These are phyloP conservation scores for Geotrypetes seraphini DNA, from an alignment of 2,797 vertebrate species.

Conservation along the genomic window DNA sequence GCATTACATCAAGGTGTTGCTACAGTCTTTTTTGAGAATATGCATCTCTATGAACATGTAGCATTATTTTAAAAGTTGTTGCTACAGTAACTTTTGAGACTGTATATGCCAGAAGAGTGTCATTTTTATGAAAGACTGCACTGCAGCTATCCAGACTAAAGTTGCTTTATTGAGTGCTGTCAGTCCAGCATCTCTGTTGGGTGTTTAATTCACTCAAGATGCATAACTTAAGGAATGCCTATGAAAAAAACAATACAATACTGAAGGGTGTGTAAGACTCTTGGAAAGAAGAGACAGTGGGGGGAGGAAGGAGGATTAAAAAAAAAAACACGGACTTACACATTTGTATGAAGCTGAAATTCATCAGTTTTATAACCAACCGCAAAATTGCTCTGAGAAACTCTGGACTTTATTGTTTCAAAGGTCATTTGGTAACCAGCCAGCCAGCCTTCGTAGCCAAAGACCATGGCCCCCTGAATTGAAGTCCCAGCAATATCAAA, in stretches of 20 bases:
- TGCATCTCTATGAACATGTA: too few relatives aligned
- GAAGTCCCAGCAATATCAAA: slow-evolving; percentile 90
- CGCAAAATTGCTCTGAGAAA: slow-evolving; percentile 95
- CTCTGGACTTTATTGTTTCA: slow-evolving; percentile 79
- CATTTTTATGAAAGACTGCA: too few relatives aligned
- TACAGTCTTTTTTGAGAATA: too few relatives aligned
- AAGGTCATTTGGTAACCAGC: slow-evolving; percentile 94
- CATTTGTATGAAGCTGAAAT: slow-evolving; percentile 95
- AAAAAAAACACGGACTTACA: too few relatives aligned
- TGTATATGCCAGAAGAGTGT: too few relatives aligned
- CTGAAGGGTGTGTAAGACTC: slow-evolving; percentile 9
- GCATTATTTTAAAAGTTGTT: too few relatives aligned
- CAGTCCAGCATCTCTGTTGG: too few relatives aligned
- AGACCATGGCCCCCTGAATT: slow-evolving; percentile 73
- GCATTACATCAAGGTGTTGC: too few relatives aligned
- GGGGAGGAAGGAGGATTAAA: not conserved
- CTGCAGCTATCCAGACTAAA: too few relatives aligned
- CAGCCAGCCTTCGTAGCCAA: slow-evolving; percentile 91
- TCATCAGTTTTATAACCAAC: slow-evolving; percentile 93
- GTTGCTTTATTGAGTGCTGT: too few relatives aligned
- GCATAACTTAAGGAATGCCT: slow-evolving; percentile 14
- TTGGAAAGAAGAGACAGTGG: not conserved
- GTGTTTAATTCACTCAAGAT: too few relatives aligned
- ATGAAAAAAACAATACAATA: slow-evolving; percentile 3
- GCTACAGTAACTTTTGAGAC: too few relatives aligned